Conservation (phyloP, 2,113 vertebrate genomes). For the Oxyruncus cristatus region DNA sequence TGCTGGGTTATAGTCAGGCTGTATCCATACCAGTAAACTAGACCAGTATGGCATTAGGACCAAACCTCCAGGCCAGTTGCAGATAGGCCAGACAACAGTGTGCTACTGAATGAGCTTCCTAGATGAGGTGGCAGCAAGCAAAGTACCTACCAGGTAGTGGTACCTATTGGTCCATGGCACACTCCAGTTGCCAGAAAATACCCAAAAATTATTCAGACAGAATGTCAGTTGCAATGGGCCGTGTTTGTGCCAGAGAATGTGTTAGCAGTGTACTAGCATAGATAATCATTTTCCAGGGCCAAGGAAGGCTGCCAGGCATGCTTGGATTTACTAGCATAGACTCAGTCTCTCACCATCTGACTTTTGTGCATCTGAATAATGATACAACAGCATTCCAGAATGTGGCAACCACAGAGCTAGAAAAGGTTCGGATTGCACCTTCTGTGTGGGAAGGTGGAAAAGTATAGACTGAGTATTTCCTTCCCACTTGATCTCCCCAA, state of each 20-base stretch:
- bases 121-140: not conserved
- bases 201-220: not conserved
- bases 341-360: not conserved
- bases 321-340: not conserved
- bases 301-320: not conserved
- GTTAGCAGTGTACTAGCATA: not conserved
- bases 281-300: not conserved
- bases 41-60: not conserved
- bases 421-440: not conserved
- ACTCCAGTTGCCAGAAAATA: not conserved
- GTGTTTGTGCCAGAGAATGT: not conserved
- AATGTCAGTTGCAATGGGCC: not conserved
- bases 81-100: not conserved
- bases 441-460: not conserved
- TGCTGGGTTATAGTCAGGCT: not conserved
- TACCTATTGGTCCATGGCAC: not conserved
- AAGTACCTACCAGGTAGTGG: not conserved
- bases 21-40: not conserved
- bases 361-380: not conserved
- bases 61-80: not conserved
- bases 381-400: not conserved
- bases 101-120: not conserved
- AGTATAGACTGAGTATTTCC: not conserved
- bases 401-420: not conserved
- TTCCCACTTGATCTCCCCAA: not conserved